phyloP scores from a whole-genome alignment of 2,888 invertebrate genomes.

The Xanthia icteritia region DNA sequence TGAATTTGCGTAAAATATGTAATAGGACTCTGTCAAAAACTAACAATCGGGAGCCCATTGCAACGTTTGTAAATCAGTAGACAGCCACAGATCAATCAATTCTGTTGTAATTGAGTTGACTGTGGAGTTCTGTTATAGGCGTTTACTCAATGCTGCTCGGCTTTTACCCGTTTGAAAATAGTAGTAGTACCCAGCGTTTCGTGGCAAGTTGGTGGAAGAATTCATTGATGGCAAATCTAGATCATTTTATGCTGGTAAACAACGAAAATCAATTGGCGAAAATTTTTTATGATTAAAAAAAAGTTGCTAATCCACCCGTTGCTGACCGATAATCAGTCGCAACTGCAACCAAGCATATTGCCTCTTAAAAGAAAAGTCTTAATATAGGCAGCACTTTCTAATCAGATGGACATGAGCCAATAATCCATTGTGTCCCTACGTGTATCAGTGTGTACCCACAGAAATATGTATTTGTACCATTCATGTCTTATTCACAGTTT shows the following conservation, averaged over 20 bases:
- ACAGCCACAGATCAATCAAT: no score
- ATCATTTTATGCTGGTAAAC: neutral
- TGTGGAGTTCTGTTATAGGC: neutral
- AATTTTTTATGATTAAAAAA: neutral
- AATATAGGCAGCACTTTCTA: neutral
- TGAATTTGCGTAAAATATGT: no score
- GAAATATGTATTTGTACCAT: constrained; percentile 34
- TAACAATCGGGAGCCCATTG: neutral
- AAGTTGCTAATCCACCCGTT: neutral
- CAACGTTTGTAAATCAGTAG: neutral
- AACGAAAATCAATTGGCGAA: neutral
- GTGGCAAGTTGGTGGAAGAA: neutral
- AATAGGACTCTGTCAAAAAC: neutral
- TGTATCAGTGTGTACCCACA: constrained; percentile 28
- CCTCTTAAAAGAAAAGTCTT: neutral
- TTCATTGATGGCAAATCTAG: neutral
- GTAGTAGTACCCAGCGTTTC: neutral
- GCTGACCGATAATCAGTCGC: neutral
- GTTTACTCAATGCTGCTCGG: neutral
- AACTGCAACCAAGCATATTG: neutral
- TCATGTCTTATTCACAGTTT: constrained; percentile 17
- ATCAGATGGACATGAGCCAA: neutral
- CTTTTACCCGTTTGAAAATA: neutral
- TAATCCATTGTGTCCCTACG: neutral
- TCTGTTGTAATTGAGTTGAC: neutral